phyloP scores from a whole-genome alignment of 2,113 vertebrate species.

The Gavialis gangeticus region DNA sequence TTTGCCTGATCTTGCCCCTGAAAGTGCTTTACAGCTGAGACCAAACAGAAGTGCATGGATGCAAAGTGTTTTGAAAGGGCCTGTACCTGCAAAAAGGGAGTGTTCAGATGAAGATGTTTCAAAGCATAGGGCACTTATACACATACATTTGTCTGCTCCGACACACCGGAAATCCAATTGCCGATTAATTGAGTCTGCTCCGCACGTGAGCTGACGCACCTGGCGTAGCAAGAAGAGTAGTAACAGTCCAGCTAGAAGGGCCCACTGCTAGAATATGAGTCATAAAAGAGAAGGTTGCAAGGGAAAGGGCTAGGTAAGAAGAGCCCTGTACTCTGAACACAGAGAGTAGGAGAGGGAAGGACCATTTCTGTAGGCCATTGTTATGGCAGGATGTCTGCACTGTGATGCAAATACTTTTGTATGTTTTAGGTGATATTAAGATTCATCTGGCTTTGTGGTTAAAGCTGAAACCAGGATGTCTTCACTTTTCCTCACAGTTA shows the following conservation, averaged over 20 bases:
- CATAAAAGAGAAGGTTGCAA: neutral
- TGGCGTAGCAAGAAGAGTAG: neutral
- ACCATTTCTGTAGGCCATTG: neutral
- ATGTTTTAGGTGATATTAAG: conserved; percentile 59
- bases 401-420: conserved; percentile 60
- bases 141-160: no score
- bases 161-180: no score
- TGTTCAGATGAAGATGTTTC: no score
- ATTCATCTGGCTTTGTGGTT: conserved; percentile 58
- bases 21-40: no score
- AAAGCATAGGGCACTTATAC: no score
- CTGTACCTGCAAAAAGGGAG: no score
- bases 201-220: no score
- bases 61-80: no score
- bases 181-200: no score
- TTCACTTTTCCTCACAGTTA: conserved; percentile 50
- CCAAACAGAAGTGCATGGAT: no score
- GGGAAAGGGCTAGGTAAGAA: conserved; percentile 35
- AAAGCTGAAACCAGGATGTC: conserved; percentile 61
- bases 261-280: neutral
- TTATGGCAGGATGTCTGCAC: conserved; percentile 23
- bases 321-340: neutral
- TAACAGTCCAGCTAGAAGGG: neutral
- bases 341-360: neutral
- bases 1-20: no score